Percentiles rank a stretch among this genome's conserved stretches.
These are phyloP conservation scores for Dysdera silvatica DNA, from an alignment of 1,140 invertebrate species.

Conservation along the genomic window DNA sequence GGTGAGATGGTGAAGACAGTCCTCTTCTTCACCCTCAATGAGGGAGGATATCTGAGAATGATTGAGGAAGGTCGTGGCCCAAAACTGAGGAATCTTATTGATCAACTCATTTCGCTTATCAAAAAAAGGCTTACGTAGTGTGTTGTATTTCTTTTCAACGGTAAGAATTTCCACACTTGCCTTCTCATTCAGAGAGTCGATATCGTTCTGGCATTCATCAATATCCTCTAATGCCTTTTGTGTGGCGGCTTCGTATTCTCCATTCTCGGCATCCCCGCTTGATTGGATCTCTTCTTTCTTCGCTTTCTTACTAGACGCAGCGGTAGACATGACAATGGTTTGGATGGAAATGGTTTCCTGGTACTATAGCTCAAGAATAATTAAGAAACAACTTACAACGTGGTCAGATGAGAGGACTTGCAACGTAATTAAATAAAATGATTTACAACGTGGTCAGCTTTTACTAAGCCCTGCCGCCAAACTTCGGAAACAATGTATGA, in stretches of 20 bases:
- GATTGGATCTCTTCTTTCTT: no score
- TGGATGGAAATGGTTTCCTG: no score
- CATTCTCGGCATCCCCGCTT: no score
- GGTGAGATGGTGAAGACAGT: constrained; percentile 69
- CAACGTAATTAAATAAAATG: no score
- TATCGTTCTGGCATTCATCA: constrained; percentile 68
- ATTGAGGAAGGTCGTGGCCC: constrained; percentile 85
- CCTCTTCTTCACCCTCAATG: constrained; percentile 78
- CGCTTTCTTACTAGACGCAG: no score
- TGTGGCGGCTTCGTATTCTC: constrained; percentile 55
- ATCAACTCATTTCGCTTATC: constrained; percentile 74
- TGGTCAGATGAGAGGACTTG: no score
- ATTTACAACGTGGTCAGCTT: no score
- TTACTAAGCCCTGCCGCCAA: no score
- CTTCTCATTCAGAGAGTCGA: constrained; percentile 68
- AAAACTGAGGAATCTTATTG: constrained; percentile 77
- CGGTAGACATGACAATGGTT: no score
- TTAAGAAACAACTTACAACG: no score
- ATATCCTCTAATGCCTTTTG: constrained; percentile 65
- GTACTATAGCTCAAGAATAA: no score
- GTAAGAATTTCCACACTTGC: constrained; percentile 81
- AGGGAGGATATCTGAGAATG: constrained; percentile 78
- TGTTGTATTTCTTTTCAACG: constrained; percentile 84
- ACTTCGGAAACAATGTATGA: no score
- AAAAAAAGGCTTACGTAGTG: constrained; percentile 72